Percentiles rank a stretch among this genome's conserved stretches.
Conservation (phyloP, 1,140 invertebrate species). For the Drosophila bocqueti region DNA sequence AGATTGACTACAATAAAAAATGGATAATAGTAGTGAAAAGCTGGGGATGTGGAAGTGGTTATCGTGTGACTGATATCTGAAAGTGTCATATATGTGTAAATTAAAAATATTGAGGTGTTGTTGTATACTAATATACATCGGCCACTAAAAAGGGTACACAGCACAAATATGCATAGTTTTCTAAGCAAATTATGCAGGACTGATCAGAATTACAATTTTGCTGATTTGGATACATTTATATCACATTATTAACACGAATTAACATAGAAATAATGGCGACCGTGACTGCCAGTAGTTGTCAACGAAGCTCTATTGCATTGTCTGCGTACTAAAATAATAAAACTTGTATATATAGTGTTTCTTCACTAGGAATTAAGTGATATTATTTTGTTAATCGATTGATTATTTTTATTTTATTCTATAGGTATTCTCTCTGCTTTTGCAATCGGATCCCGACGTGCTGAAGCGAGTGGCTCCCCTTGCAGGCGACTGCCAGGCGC, state of each 20-base stretch:
- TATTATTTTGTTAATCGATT: background rate
- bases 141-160: background rate
- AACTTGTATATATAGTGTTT: background rate
- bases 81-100: background rate
- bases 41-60: background rate
- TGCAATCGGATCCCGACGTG: conserved; percentile 29
- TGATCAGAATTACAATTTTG: conserved; percentile 2
- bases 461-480: conserved; percentile 81
- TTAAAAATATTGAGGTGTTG: background rate
- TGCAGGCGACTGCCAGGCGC: conserved; percentile 87
- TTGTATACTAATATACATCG: background rate
- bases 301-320: too few relatives aligned
- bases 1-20: background rate
- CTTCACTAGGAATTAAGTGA: background rate
- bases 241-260: background rate
- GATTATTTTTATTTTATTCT: background rate
- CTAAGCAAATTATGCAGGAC: too few relatives aligned
- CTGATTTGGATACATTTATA: background rate
- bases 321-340: too few relatives aligned
- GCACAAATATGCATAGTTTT: background rate
- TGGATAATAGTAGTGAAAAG: background rate
- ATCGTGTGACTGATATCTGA: background rate
- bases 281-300: background rate
- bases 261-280: background rate
- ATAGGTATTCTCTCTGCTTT: conserved; percentile 51